Percentiles rank a stretch among this genome's conserved stretches.
phyloP scores from a whole-genome alignment of 2,797 vertebrate species.

The Scyliorhinus canicula region DNA sequence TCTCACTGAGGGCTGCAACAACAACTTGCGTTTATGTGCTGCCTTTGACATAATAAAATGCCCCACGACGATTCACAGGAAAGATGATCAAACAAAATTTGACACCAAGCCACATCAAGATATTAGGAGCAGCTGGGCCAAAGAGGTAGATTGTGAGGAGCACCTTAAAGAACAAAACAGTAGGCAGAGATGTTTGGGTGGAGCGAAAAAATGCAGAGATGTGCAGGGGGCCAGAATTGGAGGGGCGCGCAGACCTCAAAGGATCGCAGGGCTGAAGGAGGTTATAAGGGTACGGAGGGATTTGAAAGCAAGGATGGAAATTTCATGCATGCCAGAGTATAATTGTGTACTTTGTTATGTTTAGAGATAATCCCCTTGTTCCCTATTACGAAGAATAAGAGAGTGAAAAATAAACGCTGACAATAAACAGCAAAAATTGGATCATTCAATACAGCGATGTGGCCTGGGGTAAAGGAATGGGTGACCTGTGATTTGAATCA shows the following conservation, averaged over 20 bases:
- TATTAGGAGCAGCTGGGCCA: neutral
- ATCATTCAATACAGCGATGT: neutral
- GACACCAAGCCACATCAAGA: neutral
- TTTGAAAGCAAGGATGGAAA: neutral
- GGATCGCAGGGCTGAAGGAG: neutral
- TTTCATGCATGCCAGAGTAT: neutral
- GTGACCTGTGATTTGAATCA: neutral
- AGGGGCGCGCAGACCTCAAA: neutral
- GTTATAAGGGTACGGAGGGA: neutral
- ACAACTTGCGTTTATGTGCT: no score
- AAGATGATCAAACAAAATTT: neutral
- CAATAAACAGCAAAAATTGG: neutral
- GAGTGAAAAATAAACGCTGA: neutral
- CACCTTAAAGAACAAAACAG: no score
- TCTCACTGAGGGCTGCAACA: no score
- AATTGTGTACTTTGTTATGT: neutral
- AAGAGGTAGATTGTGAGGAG: neutral
- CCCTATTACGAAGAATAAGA: neutral
- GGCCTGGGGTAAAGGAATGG: neutral
- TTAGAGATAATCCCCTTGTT: neutral
- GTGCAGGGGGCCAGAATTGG: neutral
- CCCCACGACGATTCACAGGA: no score
- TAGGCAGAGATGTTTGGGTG: neutral
- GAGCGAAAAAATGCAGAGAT: neutral
- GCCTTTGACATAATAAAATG: no score